Conservation (phyloP, 2,888 invertebrate species). For the Laspeyria flexula region DNA sequence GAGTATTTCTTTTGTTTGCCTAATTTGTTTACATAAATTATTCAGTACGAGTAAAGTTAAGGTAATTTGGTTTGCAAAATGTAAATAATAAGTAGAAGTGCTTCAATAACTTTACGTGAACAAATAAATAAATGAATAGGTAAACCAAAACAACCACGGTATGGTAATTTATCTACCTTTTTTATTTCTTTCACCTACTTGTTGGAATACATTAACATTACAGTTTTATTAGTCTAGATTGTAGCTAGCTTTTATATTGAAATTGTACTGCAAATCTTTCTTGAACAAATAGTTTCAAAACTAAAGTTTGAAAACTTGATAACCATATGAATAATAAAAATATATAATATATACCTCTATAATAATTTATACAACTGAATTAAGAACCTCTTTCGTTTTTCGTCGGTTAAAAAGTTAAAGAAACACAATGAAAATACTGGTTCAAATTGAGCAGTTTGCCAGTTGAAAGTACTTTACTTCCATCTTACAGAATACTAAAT, state of each 20-base stretch:
- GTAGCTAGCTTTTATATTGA: neutral
- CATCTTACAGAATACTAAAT: too few relatives aligned
- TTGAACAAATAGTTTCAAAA: neutral
- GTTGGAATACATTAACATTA: neutral
- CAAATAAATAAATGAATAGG: constrained; percentile 10
- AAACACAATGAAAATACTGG: too few relatives aligned
- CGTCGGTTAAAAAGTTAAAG: too few relatives aligned
- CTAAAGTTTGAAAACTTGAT: too few relatives aligned
- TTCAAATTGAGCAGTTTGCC: too few relatives aligned
- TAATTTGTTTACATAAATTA: neutral
- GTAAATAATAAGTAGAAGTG: neutral
- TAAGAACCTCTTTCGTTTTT: too few relatives aligned
- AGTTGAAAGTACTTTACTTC: too few relatives aligned
- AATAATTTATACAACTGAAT: too few relatives aligned
- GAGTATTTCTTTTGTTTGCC: neutral
- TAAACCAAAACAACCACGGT: neutral
- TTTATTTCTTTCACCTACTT: neutral
- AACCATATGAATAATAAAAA: too few relatives aligned
- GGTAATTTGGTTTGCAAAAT: constrained; percentile 3
- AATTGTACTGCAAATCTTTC: neutral
- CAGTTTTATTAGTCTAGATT: constrained; percentile 4
- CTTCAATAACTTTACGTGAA: constrained; percentile 3
- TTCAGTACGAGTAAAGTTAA: constrained; percentile 1
- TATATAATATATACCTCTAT: too few relatives aligned
- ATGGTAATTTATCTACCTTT: neutral